Base-by-base conservation (phyloP, 2,888 invertebrate species). In the Neelides folsomi region DNA sequence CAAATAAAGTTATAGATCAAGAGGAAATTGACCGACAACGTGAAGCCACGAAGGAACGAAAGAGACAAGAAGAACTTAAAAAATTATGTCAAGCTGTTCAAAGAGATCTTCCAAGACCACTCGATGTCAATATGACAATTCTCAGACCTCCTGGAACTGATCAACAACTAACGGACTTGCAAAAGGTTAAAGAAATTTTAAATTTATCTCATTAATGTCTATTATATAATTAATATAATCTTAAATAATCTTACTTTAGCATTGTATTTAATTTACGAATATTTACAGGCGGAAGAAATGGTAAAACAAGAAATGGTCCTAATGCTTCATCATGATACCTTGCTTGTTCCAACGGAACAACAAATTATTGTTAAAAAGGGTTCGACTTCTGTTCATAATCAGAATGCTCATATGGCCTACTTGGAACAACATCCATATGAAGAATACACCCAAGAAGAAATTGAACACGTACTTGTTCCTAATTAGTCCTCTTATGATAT, bases 281-380 rank as follows among this genome's bases (percentile, higher is more conserved):
- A 40, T 37, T 66, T 65, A 44, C 59, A 84, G 76, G 93, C 95
- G 1, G 95, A 97, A 73, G 95, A 97, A 70, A 71, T 93, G 59
- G 89, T 97, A 57, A 95, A 95, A 72, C 79, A 82, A 53, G 95
- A 97, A 76, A 95, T 97, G 93, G 78, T 93, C 58, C 83, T 85
- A 19, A 93, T 97, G 92, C 74, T 93, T 63, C 85, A 93, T 66
- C 88, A 83, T 66, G 95, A 97, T 71, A 81, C 86, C 27, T 70
- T 88, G 0, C 78, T 85, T 66, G 84, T 85, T 71, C 89, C 93
- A 0, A 68, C 72, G 3, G 67, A 58, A 47, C 56, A 66, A 51
- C 65, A 67, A 47, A 63, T 66, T 46, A 61, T 58, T 2, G 49
- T 39, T 8, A 57, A 56, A 49, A 58, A 58, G 45, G 63, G 63